Conservation (phyloP, 2,113 vertebrate species). For the Ploceus nigricollis region DNA sequence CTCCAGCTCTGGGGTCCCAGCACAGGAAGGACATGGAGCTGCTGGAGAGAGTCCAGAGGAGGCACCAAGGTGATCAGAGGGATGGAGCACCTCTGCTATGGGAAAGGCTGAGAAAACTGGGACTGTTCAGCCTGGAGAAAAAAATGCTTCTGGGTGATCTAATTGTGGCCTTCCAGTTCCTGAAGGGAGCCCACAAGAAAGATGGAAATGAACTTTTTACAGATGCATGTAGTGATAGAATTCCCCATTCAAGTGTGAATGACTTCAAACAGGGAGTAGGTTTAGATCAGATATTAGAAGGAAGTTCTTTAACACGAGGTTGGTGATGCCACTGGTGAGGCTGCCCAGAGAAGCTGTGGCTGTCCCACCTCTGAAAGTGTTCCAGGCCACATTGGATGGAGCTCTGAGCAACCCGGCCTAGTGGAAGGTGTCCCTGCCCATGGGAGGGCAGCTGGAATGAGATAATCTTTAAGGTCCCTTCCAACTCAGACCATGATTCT, state of each 20-base stretch:
- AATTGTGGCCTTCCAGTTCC: too few species aligned
- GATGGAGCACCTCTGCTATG: too few species aligned
- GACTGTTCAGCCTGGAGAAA: not conserved
- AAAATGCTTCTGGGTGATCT: not conserved
- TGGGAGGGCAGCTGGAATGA: not conserved
- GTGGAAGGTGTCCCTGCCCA: not conserved
- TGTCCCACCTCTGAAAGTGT: not conserved
- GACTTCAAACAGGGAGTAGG: not conserved
- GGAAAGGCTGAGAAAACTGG: not conserved
- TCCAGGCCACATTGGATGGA: not conserved
- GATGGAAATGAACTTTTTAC: not conserved
- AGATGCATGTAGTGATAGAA: not conserved
- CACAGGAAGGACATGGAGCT: not conserved
- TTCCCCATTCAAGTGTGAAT: not conserved
- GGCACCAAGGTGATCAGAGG: not conserved
- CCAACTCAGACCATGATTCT: not conserved
- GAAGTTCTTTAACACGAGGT: not conserved
- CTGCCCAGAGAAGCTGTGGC: not conserved
- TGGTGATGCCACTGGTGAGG: not conserved
- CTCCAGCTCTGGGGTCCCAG: not conserved
- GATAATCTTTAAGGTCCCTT: not conserved
- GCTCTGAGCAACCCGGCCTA: not conserved
- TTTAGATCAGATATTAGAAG: not conserved
- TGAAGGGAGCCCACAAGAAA: not conserved
- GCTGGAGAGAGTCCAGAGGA: not conserved